phyloP scores from a whole-genome alignment of 1,140 invertebrate species.

The Philaenus spumarius region DNA sequence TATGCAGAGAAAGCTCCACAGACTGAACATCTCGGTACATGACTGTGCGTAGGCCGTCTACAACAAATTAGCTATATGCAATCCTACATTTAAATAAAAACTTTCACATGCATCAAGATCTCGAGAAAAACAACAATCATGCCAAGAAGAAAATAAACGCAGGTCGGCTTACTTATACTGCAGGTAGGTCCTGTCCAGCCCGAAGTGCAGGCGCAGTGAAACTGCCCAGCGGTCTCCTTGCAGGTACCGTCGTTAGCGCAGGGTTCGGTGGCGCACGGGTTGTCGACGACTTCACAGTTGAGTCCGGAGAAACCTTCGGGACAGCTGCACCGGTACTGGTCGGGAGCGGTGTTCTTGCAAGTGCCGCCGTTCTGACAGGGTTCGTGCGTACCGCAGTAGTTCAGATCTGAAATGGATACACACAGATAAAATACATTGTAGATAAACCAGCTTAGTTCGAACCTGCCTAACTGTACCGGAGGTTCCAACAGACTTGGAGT shows the following conservation, averaged over 20 bases:
- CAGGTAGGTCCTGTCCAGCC: conserved; percentile 83
- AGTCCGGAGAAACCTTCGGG: conserved; percentile 84
- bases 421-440: too few relatives aligned
- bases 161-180: conserved; percentile 48
- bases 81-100: neutral
- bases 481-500: too few relatives aligned
- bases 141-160: neutral
- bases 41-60: too few relatives aligned
- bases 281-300: conserved; percentile 85
- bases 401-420: conserved; percentile 84
- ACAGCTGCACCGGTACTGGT: conserved; percentile 87
- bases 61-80: too few relatives aligned
- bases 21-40: too few relatives aligned
- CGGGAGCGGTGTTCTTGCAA: conserved; percentile 90
- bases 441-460: too few relatives aligned
- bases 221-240: conserved; percentile 43
- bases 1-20: too few relatives aligned
- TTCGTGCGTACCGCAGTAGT: conserved; percentile 95
- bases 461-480: too few relatives aligned
- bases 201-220: conserved; percentile 73
- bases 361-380: conserved; percentile 93
- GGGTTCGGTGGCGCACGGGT: conserved; percentile 83
- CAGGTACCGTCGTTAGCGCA: conserved; percentile 84
- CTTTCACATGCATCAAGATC: neutral
- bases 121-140: neutral